phyloP scores from a whole-genome alignment of 2,797 vertebrate genomes.

The Acanthurus lineatus region DNA sequence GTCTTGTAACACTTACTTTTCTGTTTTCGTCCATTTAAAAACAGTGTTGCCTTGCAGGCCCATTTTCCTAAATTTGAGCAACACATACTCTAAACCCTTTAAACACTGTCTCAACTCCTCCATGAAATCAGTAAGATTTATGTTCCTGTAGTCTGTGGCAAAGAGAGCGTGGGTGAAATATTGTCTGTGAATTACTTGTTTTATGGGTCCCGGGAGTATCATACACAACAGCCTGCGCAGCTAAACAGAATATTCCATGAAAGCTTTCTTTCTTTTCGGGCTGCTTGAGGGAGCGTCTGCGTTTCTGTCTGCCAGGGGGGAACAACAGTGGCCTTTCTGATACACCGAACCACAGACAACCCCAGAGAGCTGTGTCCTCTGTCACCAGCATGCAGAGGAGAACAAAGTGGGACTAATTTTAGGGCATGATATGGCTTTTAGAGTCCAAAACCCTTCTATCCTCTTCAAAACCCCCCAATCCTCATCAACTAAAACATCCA shows the following conservation, averaged over 20 bases:
- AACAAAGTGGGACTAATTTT: slow-evolving; percentile 83
- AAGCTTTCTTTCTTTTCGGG: slow-evolving; percentile 81
- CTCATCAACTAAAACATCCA: slow-evolving; percentile 61
- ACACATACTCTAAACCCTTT: slow-evolving; percentile 68
- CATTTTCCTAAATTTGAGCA: slow-evolving; percentile 53
- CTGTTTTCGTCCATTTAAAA: slow-evolving; percentile 37
- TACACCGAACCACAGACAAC: slow-evolving; percentile 73
- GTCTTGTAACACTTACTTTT: slow-evolving; percentile 40
- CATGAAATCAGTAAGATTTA: slow-evolving; percentile 77
- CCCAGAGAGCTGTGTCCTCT: slow-evolving; percentile 75
- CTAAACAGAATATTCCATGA: slow-evolving; percentile 83
- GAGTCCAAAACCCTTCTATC: slow-evolving; percentile 54
- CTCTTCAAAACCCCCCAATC: slow-evolving; percentile 43
- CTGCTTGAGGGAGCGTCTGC: slow-evolving; percentile 75
- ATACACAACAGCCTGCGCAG: slow-evolving; percentile 74
- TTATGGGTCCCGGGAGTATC: slow-evolving; percentile 78
- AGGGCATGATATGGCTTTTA: slow-evolving; percentile 65
- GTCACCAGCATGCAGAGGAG: slow-evolving; percentile 75
- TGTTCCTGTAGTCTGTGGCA: slow-evolving; percentile 72
- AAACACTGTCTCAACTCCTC: slow-evolving; percentile 80
- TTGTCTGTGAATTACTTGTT: slow-evolving; percentile 82
- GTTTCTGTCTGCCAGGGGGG: slow-evolving; percentile 76
- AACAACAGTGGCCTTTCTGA: slow-evolving; percentile 84
- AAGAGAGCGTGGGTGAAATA: slow-evolving; percentile 77
- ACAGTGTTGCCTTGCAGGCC: slow-evolving; percentile 24